Evolutionary conservation across 1,140 invertebrate genomes (phyloP).

Genomic region (Laupala kohalensis): DNA sequence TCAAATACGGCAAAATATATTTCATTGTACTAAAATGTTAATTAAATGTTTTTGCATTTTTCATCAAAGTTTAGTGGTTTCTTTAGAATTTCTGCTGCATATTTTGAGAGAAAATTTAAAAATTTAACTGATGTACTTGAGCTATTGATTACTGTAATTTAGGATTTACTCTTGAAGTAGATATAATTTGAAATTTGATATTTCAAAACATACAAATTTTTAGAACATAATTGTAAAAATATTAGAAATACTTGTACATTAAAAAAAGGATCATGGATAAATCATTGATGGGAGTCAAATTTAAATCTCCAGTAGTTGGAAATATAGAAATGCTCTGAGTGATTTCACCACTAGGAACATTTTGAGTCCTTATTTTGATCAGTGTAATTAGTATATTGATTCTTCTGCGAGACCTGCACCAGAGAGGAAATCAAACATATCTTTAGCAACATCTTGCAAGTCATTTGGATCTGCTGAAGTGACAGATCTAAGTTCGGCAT

Average conservation of each 20-base stretch:
- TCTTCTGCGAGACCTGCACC: background rate
- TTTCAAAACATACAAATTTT: too few species aligned
- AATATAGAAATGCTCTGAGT: too few species aligned
- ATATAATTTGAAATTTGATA: too few species aligned
- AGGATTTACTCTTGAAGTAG: too few species aligned
- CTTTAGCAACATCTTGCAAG: background rate
- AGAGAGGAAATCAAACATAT: background rate
- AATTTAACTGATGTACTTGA: too few species aligned
- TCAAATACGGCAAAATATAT: background rate
- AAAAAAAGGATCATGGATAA: too few species aligned
- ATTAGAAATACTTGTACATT: background rate
- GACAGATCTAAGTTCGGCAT: background rate
- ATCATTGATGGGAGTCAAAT: too few species aligned
- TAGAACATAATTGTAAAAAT: background rate
- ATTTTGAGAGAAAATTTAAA: too few species aligned
- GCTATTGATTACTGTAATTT: too few species aligned
- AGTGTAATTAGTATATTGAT: background rate
- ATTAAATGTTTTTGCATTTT: background rate
- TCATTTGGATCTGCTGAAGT: background rate
- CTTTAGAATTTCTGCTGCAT: too few species aligned
- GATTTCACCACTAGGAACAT: background rate
- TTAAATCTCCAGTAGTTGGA: too few species aligned
- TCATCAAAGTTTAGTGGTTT: too few species aligned
- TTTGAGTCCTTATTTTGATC: background rate
- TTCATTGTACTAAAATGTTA: background rate